These are phyloP conservation scores for Glaucidium brasilianum DNA, from an alignment of 2,113 vertebrate genomes.

Conservation along the genomic window DNA sequence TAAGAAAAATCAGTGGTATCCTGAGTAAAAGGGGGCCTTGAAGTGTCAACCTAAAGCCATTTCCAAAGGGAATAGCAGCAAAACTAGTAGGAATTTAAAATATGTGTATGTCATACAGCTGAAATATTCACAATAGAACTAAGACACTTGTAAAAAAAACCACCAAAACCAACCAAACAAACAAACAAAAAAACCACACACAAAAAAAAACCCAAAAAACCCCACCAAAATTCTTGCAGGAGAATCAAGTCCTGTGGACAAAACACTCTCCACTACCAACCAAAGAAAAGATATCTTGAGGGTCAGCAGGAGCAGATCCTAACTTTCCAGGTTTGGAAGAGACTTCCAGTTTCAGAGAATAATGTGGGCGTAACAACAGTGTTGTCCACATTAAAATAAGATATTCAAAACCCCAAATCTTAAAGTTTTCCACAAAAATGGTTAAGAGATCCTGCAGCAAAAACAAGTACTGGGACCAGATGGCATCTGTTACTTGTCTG, in stretches of 20 bases:
- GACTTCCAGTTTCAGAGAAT: background rate
- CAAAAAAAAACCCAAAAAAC: background rate
- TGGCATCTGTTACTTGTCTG: background rate
- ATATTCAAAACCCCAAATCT: background rate
- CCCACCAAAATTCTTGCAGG: background rate
- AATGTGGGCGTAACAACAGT: background rate
- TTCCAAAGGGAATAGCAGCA: background rate
- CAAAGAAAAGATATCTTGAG: background rate
- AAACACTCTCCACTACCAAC: background rate
- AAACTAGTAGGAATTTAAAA: background rate
- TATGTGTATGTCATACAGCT: background rate
- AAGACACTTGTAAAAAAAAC: background rate
- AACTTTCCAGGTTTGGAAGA: background rate
- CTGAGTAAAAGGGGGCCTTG: background rate
- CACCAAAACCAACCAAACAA: background rate
- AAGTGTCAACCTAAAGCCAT: background rate
- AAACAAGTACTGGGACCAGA: background rate
- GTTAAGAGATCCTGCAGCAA: background rate
- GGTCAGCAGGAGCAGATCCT: background rate
- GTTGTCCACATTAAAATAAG: background rate
- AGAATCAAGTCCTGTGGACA: background rate
- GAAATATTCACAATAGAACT: background rate
- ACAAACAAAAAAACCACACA: too few relatives aligned
- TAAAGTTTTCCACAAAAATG: background rate
- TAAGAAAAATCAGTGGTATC: background rate